Base-by-base conservation (phyloP, 2,797 vertebrate genomes). In the Clarias laeviceps region DNA sequence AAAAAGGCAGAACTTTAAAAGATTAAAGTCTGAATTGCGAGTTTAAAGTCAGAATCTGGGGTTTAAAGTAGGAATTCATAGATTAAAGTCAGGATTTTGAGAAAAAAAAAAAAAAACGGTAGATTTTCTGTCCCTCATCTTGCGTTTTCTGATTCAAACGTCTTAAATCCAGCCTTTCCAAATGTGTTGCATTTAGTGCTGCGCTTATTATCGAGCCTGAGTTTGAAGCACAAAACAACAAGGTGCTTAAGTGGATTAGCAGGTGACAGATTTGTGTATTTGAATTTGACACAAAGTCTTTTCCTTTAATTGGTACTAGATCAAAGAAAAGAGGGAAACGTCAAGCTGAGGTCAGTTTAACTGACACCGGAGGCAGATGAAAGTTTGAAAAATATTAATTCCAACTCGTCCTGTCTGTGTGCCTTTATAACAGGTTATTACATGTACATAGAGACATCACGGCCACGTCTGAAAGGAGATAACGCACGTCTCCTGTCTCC, bases 361-460 rank as follows among this genome's bases (percentile, higher is more conserved):
- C 27, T 29, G 62, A 14, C 61, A 64, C 1, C 12, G 14, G 12
- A 64, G 62, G 62, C n/a, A 64, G 62, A 65, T 4, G 12, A 6
- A 65, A 17, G 14, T 15, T 11, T 6, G 64, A 15, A 29, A 69
- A 37, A 15, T 6, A 3, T 2, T 45, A 2, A 34, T 37, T 34
- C 20, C 24, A 15, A 6, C 40, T 54, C 27, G 11, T 1, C 18
- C 4, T 65, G 40, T 70, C 61, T 86, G 68, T 85, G 34, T 62
- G 2, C 88, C 17, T 83, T 69, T 57, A 11, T 91, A 90, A 29
- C 91, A 99, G 98, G 98, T 69, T 98, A 97, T 91, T 99, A 99
- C 93, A 99, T 99, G 98, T 99, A 98, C 94, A 99, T 98, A 0
- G 98, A 99, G 92, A 97, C 98, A 0, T 99, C 98, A 0, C 93